Base-by-base conservation (phyloP, 1,140 invertebrate genomes). In the Dryas iulia region DNA sequence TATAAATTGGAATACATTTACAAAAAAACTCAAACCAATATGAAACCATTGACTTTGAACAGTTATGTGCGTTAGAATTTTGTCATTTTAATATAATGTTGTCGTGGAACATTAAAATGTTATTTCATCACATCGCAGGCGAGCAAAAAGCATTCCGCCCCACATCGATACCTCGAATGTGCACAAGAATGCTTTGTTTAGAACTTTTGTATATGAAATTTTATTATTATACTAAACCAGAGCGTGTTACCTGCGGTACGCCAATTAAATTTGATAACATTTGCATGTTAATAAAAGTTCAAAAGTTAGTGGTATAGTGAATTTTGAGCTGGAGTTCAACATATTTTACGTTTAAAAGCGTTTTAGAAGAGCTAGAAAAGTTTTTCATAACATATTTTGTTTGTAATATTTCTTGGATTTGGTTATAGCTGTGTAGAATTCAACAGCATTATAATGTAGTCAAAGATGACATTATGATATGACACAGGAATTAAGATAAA, bases 171-270 rank as follows among this genome's bases (percentile, higher is more conserved):
- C 47, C 21, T 30, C 59, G 56, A 30, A 39, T 21, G 52, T 53
- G 39, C 11, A 61, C 47, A 69, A 61, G 67, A 58, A 64, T 64
- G 67, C 67, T 69, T 63, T 63, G 61, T 69, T 69, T 69, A 69
- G 60, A 69, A 69, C 61, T 69, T 59, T 56, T 64, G 64, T 63
- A 25, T 69, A 35, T 56, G 57, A 69, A 69, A 69, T 69, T 63
- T 64, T 69, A 69, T 47, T 69, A 69, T 47, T 23, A 69, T 59
- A 69, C 61, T 56, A 26, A 57, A 54, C 58, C 58, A 59, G 53
- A 69, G 64, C 59, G 61, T 56, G 59, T 58, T 61, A 59, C 30
- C 61, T 61, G 31, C 39, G 67, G 56, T 23, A 25, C 54, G 59
- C 67, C 67, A 69, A 69, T 69, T 69, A 69, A 59, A 63, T 47